Percentiles rank a stretch among this genome's conserved stretches.
These are phyloP conservation scores for Phengaris arion DNA, from an alignment of 2,888 invertebrate genomes.

Conservation along the genomic window DNA sequence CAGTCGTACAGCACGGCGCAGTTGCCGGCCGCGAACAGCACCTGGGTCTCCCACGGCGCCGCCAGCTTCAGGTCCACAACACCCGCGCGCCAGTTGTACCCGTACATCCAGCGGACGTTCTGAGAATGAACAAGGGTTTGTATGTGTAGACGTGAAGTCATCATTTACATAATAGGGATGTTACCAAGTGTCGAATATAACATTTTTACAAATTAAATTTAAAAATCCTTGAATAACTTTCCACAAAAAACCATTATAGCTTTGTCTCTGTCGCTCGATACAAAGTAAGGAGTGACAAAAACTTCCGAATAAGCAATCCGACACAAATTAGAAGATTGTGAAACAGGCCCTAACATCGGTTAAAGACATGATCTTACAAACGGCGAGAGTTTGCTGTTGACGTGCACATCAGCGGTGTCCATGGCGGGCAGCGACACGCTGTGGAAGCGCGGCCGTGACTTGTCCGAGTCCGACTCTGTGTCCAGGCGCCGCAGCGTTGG, in stretches of 20 bases:
- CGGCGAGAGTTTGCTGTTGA: slow-evolving; percentile 58
- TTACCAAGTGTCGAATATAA: too few relatives aligned
- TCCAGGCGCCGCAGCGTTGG: background rate
- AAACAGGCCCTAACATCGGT: too few relatives aligned
- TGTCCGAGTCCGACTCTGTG: slow-evolving; percentile 40
- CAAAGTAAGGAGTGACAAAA: too few relatives aligned
- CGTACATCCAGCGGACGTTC: slow-evolving; percentile 82
- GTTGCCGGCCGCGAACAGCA: slow-evolving; percentile 83
- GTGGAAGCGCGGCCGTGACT: slow-evolving; percentile 50
- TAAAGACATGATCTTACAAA: slow-evolving; percentile 50
- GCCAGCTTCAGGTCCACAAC: slow-evolving; percentile 78
- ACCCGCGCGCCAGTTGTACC: slow-evolving; percentile 79
- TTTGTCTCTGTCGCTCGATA: too few relatives aligned
- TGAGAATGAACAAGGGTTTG: slow-evolving; percentile 41
- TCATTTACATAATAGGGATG: too few relatives aligned
- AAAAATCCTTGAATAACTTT: too few relatives aligned
- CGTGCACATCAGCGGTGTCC: slow-evolving; percentile 48
- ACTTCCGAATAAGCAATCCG: too few relatives aligned
- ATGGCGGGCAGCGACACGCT: slow-evolving; percentile 54
- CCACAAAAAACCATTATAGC: too few relatives aligned
- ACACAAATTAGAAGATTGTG: too few relatives aligned
- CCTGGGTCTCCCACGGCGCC: slow-evolving; percentile 51
- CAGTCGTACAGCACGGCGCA: slow-evolving; percentile 83
- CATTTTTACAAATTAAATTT: too few relatives aligned
- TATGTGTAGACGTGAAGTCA: too few relatives aligned